Conservation (phyloP, 2,113 vertebrate species). For the Xenopus borealis region DNA sequence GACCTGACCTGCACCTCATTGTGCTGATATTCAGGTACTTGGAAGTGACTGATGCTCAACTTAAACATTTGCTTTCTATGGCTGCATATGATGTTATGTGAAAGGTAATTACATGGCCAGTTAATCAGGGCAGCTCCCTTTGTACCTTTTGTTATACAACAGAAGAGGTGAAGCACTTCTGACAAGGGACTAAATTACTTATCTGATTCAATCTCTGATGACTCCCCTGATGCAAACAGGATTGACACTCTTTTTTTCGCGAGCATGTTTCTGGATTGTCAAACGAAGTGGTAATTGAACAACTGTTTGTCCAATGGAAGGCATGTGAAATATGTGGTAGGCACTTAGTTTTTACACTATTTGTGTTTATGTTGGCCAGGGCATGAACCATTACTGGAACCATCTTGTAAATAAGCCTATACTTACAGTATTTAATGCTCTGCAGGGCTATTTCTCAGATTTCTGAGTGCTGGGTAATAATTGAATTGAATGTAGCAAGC, state of each 20-base stretch:
- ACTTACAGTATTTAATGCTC: no score
- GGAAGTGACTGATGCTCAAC: background rate
- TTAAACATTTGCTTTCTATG: background rate
- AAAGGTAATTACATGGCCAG: background rate
- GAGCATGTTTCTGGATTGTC: conserved; percentile 5
- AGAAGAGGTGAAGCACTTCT: conserved; percentile 1
- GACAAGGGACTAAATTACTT: conserved; percentile 30
- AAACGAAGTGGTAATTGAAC: conserved; percentile 22
- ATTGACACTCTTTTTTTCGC: background rate
- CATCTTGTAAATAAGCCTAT: no score
- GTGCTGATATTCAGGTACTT: conserved; percentile 1
- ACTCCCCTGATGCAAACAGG: conserved; percentile 18
- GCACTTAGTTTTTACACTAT: no score
- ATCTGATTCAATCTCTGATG: conserved; percentile 26
- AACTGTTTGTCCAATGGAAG: conserved; percentile 4
- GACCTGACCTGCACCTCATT: background rate
- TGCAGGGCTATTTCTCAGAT: no score
- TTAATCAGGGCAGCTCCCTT: background rate
- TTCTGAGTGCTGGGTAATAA: no score
- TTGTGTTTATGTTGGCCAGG: no score
- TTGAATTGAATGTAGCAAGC: no score
- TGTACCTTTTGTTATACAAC: background rate
- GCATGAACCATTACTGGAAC: no score
- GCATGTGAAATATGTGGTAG: no score
- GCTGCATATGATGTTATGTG: background rate